A percentile compares a stretch with the other conserved stretches of the same genome.
These are phyloP conservation scores for Istiophorus platypterus DNA, from an alignment of 2,113 vertebrate genomes.

Conservation along the genomic window DNA sequence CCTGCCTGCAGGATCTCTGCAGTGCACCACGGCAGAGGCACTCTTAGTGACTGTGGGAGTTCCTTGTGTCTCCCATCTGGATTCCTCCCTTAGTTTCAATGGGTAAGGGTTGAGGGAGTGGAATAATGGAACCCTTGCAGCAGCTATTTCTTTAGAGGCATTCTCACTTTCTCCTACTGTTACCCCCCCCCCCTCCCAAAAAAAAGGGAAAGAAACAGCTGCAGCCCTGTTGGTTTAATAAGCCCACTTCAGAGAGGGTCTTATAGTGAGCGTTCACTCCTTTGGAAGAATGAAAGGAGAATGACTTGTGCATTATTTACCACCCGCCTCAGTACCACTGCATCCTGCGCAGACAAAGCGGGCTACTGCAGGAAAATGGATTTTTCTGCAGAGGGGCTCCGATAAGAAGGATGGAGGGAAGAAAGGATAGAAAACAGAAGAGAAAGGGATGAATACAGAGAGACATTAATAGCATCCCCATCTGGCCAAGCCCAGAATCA, in stretches of 20 bases:
- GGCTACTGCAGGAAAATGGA: slow-evolving; percentile 75
- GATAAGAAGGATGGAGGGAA: slow-evolving; percentile 58
- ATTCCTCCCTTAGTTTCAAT: slow-evolving; percentile 36
- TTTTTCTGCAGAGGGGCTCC: slow-evolving; percentile 71
- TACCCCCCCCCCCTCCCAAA: no score
- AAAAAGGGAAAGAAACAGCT: slow-evolving; percentile 36
- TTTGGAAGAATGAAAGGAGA: slow-evolving; percentile 72
- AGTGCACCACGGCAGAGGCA: slow-evolving; percentile 35
- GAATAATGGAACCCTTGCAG: slow-evolving; percentile 12
- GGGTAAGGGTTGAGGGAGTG: slow-evolving; percentile 6
- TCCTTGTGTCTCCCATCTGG: slow-evolving; percentile 6
- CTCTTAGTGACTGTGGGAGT: slow-evolving; percentile 23
- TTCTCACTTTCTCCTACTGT: slow-evolving; percentile 5
- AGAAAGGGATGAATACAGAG: slow-evolving; percentile 31
- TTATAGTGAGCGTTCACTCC: slow-evolving; percentile 55
- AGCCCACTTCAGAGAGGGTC: slow-evolving; percentile 70
- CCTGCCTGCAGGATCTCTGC: slow-evolving; percentile 22
- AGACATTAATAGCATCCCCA: slow-evolving; percentile 36
- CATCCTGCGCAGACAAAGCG: slow-evolving; percentile 71
- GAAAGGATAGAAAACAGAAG: slow-evolving; percentile 43
- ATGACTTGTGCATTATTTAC: slow-evolving; percentile 86
- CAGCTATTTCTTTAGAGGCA: slow-evolving; percentile 39
- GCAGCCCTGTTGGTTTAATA: slow-evolving; percentile 70
- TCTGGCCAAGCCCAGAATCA: slow-evolving; percentile 27
- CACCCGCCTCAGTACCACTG: slow-evolving; percentile 57